Base-by-base conservation (phyloP, 1,140 invertebrate species). In the Drosophila oshimai region DNA sequence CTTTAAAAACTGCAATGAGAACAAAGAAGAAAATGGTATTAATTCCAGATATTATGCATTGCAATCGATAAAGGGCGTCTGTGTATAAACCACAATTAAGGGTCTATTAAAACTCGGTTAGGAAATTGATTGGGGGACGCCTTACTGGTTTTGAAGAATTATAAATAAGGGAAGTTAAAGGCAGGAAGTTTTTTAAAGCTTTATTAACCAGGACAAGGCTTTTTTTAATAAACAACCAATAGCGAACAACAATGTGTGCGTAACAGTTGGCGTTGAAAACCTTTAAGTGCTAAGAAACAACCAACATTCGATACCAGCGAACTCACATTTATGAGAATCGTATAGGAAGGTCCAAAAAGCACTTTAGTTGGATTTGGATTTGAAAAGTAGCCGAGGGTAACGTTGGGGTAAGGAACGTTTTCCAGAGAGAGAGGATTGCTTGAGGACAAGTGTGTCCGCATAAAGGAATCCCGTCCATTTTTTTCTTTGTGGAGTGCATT, bases 401-500 rank as follows among this genome's bases (percentile, higher is more conserved):
- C 39, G 58, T 36, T 22, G 39, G 65, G 67, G 65, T 29, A 57
- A 70, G 58, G 70, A 70, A 70, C 65, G 54, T 67, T 71, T 65
- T 15, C n/a, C 17, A 41, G 15, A 42, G 17, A 37, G 10, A 22
- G 15, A 18, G 45, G 34, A 73, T 58, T 69, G 22, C 55, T 68
- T 42, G 49, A 60, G 65, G 41, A 78, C 54, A 78, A 73, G 62
- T 72, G 74, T 47, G n/a, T n/a, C n/a, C 65, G 49, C 61, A 46
- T 55, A 46, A 71, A 49, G 46, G 57, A 47, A 20, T 39, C 46
- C 17, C 4, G 6, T 7, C 7, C 6, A 1, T 20, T 9, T 36
- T 22, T 34, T 31, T n/a, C 22, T 28, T 47, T 73, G 67, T 73
- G 45, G 61, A 78, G 67, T 70, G 79, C 80, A 79, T 84, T 84